Base-by-base conservation (phyloP, 1,140 invertebrate species). In the Lordiphosa mommai region DNA sequence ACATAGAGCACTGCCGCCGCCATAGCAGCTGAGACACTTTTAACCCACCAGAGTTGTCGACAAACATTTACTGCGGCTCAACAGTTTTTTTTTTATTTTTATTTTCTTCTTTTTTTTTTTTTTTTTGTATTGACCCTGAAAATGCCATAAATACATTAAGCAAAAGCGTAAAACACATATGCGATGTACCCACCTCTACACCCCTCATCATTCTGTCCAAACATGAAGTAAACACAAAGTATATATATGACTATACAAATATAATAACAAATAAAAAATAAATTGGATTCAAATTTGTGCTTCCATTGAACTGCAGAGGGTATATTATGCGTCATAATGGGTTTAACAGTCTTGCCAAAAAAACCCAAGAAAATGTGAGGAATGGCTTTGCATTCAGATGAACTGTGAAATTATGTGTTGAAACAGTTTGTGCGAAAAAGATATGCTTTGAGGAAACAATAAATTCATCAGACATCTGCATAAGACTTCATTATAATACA, bases 61-160 rank as follows among this genome's bases (percentile, higher is more conserved):
- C 77, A 82, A 82, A 84, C 74, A 80, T 80, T 82, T 68, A 61
- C 61, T 72, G 76, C 61, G 61, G 44, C 59, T 53, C 58, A 48
- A 56, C 44, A 82, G 60, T 69, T 69, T 51, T 65, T 53, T 61
- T 44, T 52, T 67, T 52, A 27, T 27, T 27, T n/a, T n/a, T n/a
- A n/a, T 33, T 34, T 47, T 63, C 43, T 47, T 67, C 37, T 47
- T 56, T 46, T 44, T 46, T 13, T 58, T 43, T 44, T 52, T 38
- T 59, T 43, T 47, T 57, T 76, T 70, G 46, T 53, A 40, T 34
- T 77, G 77, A 84, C 77, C 77, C 77, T 84, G 77, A 84, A 84
- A 72, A 34, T 72, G 67, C 77, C 77, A 84, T 84, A 84, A 84
- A 84, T 84, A 84, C 60, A 84, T 84, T 84, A 84, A 84, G 63